Evolutionary conservation across 2,113 vertebrate genomes (phyloP), one percentile per base, ranked within the genome.

Genomic region (Lagopus muta): DNA sequence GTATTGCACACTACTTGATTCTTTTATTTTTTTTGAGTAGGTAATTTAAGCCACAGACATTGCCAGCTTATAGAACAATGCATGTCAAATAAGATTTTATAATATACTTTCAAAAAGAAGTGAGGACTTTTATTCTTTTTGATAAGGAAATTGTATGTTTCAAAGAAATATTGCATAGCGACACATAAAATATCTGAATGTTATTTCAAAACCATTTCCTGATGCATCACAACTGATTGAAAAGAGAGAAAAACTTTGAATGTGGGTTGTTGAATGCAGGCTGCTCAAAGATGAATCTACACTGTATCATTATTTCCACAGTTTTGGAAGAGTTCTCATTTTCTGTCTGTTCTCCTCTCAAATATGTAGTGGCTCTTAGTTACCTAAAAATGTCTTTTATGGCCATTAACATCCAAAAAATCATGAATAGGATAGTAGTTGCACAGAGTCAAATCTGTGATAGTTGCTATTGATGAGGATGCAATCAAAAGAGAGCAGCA

Each of bases 81-180:
- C 25, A 55, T 8, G 4, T 83, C 64, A 86, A 77, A 60, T 67
- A 66, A 82, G 36, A 67, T 90, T 93, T 94, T 81, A 55, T 38
- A 88, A 71, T 74, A 47, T 43, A 52, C 24, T 52, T 88, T 48
- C 38, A 82, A 60, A 94, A 91, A 60, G 5, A 5, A 83, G 38
- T 25, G 5, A 93, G 34, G 16, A 42, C n/a, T 94, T 89, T 74
- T 80, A 58, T 74, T 67, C n/a, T 47, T 94, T 80, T 74, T 71
- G 42, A 77, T 86, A 67, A 70, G 55, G 28, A 86, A 83, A 93
- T 71, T 50, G 21, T 45, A 19, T 4, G 4, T 94, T 96, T 94
- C 66, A 88, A 67, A 88, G 69, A 88, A 94, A 61, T 28, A 5
- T 27, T 71, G 25, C 2, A 0, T 74, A 60, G 47, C 66, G 82